Evolutionary conservation across 2,888 invertebrate genomes (phyloP).

Genomic region (Baccha elongata): DNA sequence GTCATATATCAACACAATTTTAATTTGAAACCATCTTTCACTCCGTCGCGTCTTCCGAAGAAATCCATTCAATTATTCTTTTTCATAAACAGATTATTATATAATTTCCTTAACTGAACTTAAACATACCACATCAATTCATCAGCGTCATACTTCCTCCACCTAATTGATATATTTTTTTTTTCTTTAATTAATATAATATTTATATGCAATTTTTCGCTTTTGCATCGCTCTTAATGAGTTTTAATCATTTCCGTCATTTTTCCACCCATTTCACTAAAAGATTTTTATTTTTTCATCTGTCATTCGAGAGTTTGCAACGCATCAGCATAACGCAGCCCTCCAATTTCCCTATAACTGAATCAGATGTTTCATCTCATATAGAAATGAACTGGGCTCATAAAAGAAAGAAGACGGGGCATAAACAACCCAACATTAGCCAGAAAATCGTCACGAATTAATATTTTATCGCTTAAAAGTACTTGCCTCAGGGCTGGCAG

Average conservation of each 20-base stretch:
- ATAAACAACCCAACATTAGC: slow-evolving; percentile 68
- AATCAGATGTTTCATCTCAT: slow-evolving; percentile 66
- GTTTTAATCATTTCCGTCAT: slow-evolving; percentile 72
- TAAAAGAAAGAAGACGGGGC: slow-evolving; percentile 38
- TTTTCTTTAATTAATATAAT: slow-evolving; percentile 18
- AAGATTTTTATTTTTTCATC: slow-evolving; percentile 60
- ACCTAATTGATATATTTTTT: slow-evolving; percentile 9
- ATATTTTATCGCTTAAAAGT: slow-evolving; percentile 73
- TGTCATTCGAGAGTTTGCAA: slow-evolving; percentile 52
- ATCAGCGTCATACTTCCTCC: slow-evolving; percentile 59
- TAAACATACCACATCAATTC: slow-evolving; percentile 57
- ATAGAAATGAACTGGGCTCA: slow-evolving; percentile 1
- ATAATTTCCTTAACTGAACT: slow-evolving; percentile 47
- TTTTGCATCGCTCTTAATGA: slow-evolving; percentile 68
- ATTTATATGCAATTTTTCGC: slow-evolving; percentile 16
- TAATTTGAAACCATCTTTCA: slow-evolving; percentile 30
- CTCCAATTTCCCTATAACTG: slow-evolving; percentile 25
- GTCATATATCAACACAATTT: slow-evolving; percentile 4
- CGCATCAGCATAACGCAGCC: neutral
- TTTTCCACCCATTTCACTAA: slow-evolving; percentile 60
- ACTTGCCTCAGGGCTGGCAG: slow-evolving; percentile 59
- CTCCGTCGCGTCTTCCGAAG: slow-evolving; percentile 38
- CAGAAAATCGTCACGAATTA: slow-evolving; percentile 74
- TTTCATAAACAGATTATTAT: slow-evolving; percentile 22
- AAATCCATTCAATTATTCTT: slow-evolving; percentile 34